These are phyloP conservation scores for Masticophis lateralis DNA, from an alignment of 2,797 vertebrate species.

Conservation along the genomic window DNA sequence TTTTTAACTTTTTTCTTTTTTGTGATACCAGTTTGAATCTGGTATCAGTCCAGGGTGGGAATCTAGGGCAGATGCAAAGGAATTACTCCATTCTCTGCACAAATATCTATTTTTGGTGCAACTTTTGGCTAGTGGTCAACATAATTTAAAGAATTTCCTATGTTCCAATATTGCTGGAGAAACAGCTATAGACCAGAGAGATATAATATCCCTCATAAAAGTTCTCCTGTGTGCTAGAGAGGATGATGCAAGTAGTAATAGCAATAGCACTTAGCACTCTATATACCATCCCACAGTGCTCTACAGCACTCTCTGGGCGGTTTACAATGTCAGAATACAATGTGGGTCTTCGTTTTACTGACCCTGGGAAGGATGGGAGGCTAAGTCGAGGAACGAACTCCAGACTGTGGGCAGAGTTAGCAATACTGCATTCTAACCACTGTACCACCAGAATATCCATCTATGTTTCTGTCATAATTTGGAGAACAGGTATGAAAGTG, in stretches of 20 bases:
- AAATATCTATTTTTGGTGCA: background rate
- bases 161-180: background rate
- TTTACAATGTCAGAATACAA: background rate
- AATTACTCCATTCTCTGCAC: background rate
- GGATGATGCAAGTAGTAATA: background rate
- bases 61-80: background rate
- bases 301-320: background rate
- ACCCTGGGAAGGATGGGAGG: background rate
- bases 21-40: background rate
- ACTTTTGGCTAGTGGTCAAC: background rate
- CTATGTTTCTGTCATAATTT: background rate
- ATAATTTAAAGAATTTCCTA: background rate
- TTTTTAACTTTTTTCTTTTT: background rate
- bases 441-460: background rate
- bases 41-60: background rate
- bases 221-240: background rate
- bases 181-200: background rate
- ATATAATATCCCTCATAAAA: background rate
- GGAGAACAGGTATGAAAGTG: background rate
- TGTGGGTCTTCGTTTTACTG: background rate
- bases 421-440: background rate
- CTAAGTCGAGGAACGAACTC: background rate
- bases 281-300: background rate
- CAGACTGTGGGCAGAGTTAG: background rate
- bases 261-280: background rate